Evolutionary conservation across 2,888 invertebrate genomes (phyloP).

Genomic region (Drosophila atripex): DNA sequence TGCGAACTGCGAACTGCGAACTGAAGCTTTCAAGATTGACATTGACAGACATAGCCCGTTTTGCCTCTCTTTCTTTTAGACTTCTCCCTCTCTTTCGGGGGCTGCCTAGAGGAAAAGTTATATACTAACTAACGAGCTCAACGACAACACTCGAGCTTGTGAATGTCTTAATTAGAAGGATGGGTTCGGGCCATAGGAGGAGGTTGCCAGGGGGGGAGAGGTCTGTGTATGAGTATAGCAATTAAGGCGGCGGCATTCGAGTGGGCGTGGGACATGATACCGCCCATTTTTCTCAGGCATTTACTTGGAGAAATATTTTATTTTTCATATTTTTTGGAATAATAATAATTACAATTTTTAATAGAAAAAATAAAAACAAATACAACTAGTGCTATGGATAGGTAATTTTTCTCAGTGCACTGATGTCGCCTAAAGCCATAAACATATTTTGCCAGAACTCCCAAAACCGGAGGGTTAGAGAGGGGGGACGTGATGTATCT

Average conservation of each 20-base stretch:
- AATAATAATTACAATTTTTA: too few relatives aligned
- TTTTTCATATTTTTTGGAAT: too few relatives aligned
- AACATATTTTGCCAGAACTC: conserved; percentile 26
- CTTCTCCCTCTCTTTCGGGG: conserved; percentile 1
- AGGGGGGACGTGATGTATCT: background rate
- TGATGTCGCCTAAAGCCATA: conserved; percentile 23
- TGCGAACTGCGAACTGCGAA: conserved; percentile 12
- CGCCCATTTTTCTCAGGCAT: conserved; percentile 2
- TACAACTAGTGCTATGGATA: too few relatives aligned
- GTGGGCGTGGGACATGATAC: conserved; percentile 42
- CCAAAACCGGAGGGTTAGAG: conserved; percentile 22
- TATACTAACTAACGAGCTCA: conserved; percentile 78
- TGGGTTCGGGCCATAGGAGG: conserved; percentile 10
- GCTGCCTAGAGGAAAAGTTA: conserved; percentile 71
- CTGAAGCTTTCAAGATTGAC: conserved; percentile 48
- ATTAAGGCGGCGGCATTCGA: conserved; percentile 62
- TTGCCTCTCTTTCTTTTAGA: background rate
- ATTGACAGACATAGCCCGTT: conserved; percentile 54
- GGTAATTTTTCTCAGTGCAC: conserved; percentile 8
- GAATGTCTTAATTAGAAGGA: conserved; percentile 75
- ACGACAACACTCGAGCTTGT: conserved; percentile 75
- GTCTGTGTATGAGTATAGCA: conserved; percentile 60
- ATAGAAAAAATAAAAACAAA: background rate
- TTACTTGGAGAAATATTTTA: too few relatives aligned
- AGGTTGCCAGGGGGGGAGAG: background rate